Base-by-base conservation (phyloP, 30 jellyfish, hydroid and myxozoan species). In the Aurelia sp. region DNA sequence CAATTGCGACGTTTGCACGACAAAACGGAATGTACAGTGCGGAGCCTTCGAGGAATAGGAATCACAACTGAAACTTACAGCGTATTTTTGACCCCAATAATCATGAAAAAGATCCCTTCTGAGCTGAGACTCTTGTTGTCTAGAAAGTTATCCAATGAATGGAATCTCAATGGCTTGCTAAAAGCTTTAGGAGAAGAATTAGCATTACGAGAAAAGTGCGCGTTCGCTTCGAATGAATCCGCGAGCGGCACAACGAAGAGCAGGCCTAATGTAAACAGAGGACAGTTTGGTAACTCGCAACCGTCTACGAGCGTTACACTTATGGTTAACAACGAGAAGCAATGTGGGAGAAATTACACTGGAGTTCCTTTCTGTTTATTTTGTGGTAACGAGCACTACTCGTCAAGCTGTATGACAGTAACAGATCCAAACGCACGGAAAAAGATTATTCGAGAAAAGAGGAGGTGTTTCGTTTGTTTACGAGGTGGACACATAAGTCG, bases 141-240 rank as follows among this genome's bases (percentile, higher is more conserved):
- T 60, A 52, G 86, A 55, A 55, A 55, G 22, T 37, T 75, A 16
- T n/a, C 22, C 22, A 74, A 75, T 27, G 86, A 75, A 20, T 75
- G 86, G 75, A 63, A 58, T 75, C 18, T 21, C 18, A 22, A 30
- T 21, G 74, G 74, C 10, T 33, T 75, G 86, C 61, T 75, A 35
- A 44, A 75, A 18, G 61, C 23, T 15, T 23, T 75, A 18, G 86
- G 86, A 27, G 86, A 75, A 75, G 86, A 75, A 75, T 21, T 75
- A 15, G 22, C 74, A 21, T 31, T 75, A 9, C 44, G 86, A 22
- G 86, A 75, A 59, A 51, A 53, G 33, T 75, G 75, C 18, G 37
- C 74, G 21, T 58, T 75, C 37, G 86, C 13, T 55, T 17, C 76
- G 20, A 66, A 5, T 15, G 76, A 59, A 59, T 4, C 69, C 22